A percentile compares a stretch with the other conserved stretches of the same genome.
Conservation (phyloP, 2,888 invertebrate species). For the Phalangium opilio region DNA sequence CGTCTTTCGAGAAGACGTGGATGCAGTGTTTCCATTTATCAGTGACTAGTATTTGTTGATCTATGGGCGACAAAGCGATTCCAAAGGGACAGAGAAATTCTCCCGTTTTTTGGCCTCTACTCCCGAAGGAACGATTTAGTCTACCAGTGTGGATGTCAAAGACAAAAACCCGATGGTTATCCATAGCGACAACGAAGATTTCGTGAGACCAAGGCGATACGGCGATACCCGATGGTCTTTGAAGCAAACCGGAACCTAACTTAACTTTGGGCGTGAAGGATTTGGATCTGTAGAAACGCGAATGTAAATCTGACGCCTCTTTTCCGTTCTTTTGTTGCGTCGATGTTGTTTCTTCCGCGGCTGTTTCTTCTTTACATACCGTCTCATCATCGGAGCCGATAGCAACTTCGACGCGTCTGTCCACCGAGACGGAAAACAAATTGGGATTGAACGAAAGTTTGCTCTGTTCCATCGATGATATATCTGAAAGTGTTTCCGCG, state of each 20-base stretch:
- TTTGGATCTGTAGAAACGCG: constrained; percentile 33
- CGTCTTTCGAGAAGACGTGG: constrained; percentile 49
- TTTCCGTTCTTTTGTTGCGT: too few species aligned
- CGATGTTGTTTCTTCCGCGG: too few species aligned
- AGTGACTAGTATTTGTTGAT: constrained; percentile 44
- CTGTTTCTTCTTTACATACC: too few species aligned
- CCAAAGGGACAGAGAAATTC: constrained; percentile 47
- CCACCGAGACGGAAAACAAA: background rate
- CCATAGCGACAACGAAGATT: constrained; percentile 51
- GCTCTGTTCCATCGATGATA: background rate
- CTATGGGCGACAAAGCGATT: constrained; percentile 41
- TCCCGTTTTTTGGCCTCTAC: constrained; percentile 21
- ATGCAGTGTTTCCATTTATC: constrained; percentile 55
- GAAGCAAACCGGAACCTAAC: constrained; percentile 38
- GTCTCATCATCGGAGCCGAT: too few species aligned
- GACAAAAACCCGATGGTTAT: constrained; percentile 39
- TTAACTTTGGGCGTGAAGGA: constrained; percentile 37
- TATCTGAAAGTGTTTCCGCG: background rate
- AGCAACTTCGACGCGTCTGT: too few species aligned
- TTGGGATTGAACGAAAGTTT: background rate
- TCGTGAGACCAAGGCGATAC: constrained; percentile 46
- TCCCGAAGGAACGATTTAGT: constrained; percentile 2
- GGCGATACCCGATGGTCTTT: constrained; percentile 51
- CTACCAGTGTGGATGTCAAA: constrained; percentile 34
- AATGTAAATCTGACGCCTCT: background rate